A percentile compares a stretch with the other conserved stretches of the same genome.
These are phyloP conservation scores for Apis dorsata DNA, from an alignment of 1,140 invertebrate species.

Conservation along the genomic window DNA sequence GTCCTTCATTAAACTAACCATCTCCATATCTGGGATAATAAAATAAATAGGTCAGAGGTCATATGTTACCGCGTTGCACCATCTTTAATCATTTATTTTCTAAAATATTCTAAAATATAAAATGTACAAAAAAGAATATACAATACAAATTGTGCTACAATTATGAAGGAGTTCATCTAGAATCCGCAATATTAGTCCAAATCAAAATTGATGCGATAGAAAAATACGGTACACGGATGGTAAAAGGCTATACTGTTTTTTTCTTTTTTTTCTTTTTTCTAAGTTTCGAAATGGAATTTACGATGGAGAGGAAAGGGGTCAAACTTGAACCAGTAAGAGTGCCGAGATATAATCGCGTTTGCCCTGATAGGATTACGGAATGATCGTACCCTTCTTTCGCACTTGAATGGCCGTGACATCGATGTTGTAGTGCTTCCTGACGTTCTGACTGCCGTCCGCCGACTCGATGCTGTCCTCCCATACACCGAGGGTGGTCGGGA, in stretches of 20 bases:
- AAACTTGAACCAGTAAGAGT: background rate
- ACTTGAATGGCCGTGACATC: conserved; percentile 74
- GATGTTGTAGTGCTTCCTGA: conserved; percentile 72
- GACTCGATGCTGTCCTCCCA: conserved; percentile 82
- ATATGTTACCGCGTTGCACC: too few relatives aligned
- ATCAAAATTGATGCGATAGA: too few relatives aligned
- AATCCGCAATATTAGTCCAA: too few relatives aligned
- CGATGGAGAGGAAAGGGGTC: background rate
- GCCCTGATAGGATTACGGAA: background rate
- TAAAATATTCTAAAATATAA: too few relatives aligned
- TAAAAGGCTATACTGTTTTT: too few relatives aligned
- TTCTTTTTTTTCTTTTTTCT: too few relatives aligned
- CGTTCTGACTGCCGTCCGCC: conserved; percentile 56
- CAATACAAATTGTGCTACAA: too few relatives aligned
- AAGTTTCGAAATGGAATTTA: background rate
- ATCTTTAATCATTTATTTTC: too few relatives aligned
- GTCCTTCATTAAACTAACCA: conserved; percentile 94
- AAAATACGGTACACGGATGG: too few relatives aligned
- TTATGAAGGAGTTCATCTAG: too few relatives aligned
- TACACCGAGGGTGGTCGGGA: conserved; percentile 91
- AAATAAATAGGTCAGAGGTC: background rate
- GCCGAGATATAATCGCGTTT: background rate
- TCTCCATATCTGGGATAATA: conserved; percentile 85
- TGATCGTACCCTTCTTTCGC: conserved; percentile 68
- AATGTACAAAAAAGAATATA: too few relatives aligned